Base-by-base conservation (phyloP, 2,113 vertebrate species). In the Phycodurus eques region DNA sequence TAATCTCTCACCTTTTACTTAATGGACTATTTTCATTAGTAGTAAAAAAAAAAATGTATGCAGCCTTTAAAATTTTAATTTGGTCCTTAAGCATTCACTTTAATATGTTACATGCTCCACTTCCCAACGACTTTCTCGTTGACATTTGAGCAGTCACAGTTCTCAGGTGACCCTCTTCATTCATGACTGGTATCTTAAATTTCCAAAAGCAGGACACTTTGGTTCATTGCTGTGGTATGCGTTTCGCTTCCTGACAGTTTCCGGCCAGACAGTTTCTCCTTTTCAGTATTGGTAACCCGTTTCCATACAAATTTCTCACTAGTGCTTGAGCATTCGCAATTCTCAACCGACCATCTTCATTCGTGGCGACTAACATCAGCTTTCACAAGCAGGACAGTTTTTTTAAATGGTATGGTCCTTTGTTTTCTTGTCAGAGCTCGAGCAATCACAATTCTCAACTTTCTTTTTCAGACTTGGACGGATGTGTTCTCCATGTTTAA, bases 1-100 rank as follows among this genome's bases (percentile, higher is more conserved):
- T 35, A 79, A 78, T 74, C 59, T 77, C 68, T 77, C 72, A 75
- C 80, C 56, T 87, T 77, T 77, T 73, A 78, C 53, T 68, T 79
- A 15, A 49, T 70, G 79, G 67, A 78, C 6, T 33, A 8, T 31
- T 84, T 81, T 81, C 67, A 84, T 87, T 75, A 75, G 62, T 43
- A 2, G 8, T 57, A 72, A 69, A 85, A 19, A 51, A 6, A 51
- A 51, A 19, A 51, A 51, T 5, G 17, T 22, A 22, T 10, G 20
- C n/a, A n/a, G 53, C 53, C 53, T 56, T 56, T 56, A 56, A 22
- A 56, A 56, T 10, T 56, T 10, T 22, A 56, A 56, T 56, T 56
- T 56, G 20, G 20, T 3, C 10, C 9, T n/a, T 56, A 14, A 22
- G 20, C 9, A 9, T 54, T 54, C 20, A 10, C 53, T n/a, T 54